Percentiles rank a stretch among this genome's conserved stretches.
Evolutionary conservation across 2,113 vertebrate species (phyloP).

Genomic region (Tetrao urogallus): DNA sequence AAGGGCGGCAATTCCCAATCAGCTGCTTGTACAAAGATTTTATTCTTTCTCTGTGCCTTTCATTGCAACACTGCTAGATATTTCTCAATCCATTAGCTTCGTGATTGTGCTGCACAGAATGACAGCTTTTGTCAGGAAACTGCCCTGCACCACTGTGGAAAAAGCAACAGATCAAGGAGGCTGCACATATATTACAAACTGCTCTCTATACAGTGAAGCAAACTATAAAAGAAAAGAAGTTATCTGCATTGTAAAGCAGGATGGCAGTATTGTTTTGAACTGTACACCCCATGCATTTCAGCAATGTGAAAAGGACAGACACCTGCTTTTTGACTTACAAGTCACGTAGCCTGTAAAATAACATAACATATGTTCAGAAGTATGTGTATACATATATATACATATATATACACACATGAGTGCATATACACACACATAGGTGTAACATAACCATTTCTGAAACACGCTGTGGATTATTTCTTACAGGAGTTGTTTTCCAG

Average conservation of each 20-base stretch:
- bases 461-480: background rate
- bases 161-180: background rate
- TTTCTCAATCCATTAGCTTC: background rate
- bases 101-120: accelerated
- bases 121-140: background rate
- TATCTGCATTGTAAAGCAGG: background rate
- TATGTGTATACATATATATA: too few relatives aligned
- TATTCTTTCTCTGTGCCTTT: background rate
- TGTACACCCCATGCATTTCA: background rate
- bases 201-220: background rate
- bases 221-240: background rate
- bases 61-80: background rate
- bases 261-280: conserved; percentile 3
- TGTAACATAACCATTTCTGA: background rate
- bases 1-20: background rate
- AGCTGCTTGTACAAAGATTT: background rate
- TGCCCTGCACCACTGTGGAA: background rate
- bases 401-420: too few relatives aligned
- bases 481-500: background rate
- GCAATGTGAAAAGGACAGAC: accelerated
- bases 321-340: conserved; percentile 12
- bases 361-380: background rate
- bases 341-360: background rate
- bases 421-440: too few relatives aligned
- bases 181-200: background rate